Base-by-base conservation (phyloP, 35 echinoderm and acorn worm species). In the Hemicentrotus pulcherrimus region DNA sequence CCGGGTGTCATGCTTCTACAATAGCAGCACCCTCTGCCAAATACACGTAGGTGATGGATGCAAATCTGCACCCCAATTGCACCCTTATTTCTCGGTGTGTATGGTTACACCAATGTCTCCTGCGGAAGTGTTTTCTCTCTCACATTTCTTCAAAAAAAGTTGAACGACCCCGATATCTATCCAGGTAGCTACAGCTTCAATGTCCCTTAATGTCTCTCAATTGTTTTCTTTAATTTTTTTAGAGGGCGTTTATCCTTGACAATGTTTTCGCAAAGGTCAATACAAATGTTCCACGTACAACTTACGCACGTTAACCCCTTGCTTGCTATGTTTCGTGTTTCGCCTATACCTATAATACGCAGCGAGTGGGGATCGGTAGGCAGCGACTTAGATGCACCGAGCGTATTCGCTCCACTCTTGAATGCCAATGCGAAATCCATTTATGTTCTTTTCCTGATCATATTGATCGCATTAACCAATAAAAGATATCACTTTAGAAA, bases 401-500 rank as follows among this genome's bases (percentile, higher is more conserved):
- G 65, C 65, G 65, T 78, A 22, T 78, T 28, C 65, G 5, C 65
- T 78, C 5, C 65, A 28, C 65, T 78, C 65, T n/a, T n/a, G 65
- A 78, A 78, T 78, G 65, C 65, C 65, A 78, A 78, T 78, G 19
- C 9, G 65, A 78, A 78, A 78, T 78, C 65, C 65, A 78, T 78
- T 78, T 78, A 78, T 78, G 65, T 78, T 78, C 65, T 78, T 78
- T 78, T 78, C 65, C 65, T 78, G 65, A 28, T n/a, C 65, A 78
- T 78, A 78, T 78, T 78, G 65, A 78, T 78, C 65, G 65, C 65
- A 78, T 78, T 78, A 78, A 78, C 65, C 65, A 78, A 78, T 78
- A 78, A 78, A 78, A 78, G 65, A 78, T 78, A 78, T 78, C 65
- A 78, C 65, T 78, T 78, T 78, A 6, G 19, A 78, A 78, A 78